Evolutionary conservation across 2,888 invertebrate genomes (phyloP).

Genomic region (Strigamia crassipes): DNA sequence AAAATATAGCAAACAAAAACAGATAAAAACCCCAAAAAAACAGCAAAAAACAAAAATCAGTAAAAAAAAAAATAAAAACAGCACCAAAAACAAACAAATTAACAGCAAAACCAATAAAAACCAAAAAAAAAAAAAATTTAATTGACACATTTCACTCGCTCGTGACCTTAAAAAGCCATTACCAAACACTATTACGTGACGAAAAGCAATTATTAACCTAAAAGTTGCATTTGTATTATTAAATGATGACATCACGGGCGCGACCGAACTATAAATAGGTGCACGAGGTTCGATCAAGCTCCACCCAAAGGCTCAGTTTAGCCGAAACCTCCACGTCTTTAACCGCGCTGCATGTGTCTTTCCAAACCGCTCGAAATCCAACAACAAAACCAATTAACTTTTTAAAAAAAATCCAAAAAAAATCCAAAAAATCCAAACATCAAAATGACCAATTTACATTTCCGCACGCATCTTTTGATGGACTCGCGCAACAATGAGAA

Average conservation of each 20-base stretch:
- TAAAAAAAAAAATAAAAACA: too few relatives aligned
- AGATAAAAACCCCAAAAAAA: too few relatives aligned
- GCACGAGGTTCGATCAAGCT: conserved; percentile 35
- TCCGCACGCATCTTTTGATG: conserved; percentile 43
- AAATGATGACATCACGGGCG: conserved; percentile 8
- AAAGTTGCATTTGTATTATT: conserved; percentile 12
- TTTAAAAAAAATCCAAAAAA: neutral
- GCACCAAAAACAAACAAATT: too few relatives aligned
- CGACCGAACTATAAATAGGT: conserved; percentile 39
- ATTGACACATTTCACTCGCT: neutral
- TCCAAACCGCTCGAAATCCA: neutral
- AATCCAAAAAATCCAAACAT: neutral
- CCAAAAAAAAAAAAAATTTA: too few relatives aligned
- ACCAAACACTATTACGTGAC: neutral
- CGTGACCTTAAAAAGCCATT: neutral
- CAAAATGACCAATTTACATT: conserved; percentile 41
- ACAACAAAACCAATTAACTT: neutral
- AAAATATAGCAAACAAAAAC: too few relatives aligned
- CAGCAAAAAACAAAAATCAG: too few relatives aligned
- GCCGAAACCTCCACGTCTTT: neutral
- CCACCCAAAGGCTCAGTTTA: conserved; percentile 32
- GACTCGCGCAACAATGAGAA: conserved; percentile 9
- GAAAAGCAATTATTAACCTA: neutral
- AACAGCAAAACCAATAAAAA: too few relatives aligned
- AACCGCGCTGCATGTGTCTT: neutral